phyloP scores from a whole-genome alignment of 2,888 invertebrate species.

The Schizotus pectinicornis region DNA sequence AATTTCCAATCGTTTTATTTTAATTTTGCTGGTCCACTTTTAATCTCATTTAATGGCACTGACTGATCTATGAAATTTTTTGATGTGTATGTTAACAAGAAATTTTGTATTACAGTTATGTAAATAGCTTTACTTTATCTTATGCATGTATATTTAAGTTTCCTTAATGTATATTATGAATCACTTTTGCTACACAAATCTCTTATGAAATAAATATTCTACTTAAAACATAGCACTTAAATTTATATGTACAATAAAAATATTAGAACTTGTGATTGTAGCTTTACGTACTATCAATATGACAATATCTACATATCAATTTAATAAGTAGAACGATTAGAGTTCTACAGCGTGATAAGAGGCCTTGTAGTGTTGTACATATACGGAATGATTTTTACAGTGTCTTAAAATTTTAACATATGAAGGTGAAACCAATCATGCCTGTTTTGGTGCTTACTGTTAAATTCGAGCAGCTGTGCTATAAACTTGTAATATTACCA shows the following conservation, averaged over 20 bases:
- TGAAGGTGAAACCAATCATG: slow-evolving; percentile 44
- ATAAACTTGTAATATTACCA: slow-evolving; percentile 37
- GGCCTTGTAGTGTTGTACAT: slow-evolving; percentile 55
- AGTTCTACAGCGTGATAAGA: slow-evolving; percentile 55
- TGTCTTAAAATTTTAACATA: slow-evolving; percentile 46
- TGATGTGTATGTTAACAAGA: slow-evolving; percentile 5
- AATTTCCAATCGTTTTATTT: too few species aligned
- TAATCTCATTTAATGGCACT: neutral
- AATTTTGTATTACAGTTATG: slow-evolving; percentile 6
- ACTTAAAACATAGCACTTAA: slow-evolving; percentile 13
- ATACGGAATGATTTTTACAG: slow-evolving; percentile 47
- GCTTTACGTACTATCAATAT: slow-evolving; percentile 51
- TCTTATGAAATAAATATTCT: slow-evolving; percentile 11
- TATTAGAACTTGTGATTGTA: slow-evolving; percentile 47
- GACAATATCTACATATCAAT: slow-evolving; percentile 59
- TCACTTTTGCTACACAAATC: slow-evolving; percentile 15
- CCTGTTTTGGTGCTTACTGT: slow-evolving; percentile 53
- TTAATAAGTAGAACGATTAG: slow-evolving; percentile 45
- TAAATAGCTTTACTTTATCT: slow-evolving; percentile 13
- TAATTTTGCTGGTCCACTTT: too few species aligned
- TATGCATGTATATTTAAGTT: neutral
- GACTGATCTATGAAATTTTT: neutral
- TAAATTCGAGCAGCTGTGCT: slow-evolving; percentile 55
- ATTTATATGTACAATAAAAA: slow-evolving; percentile 34
- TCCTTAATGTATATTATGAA: neutral